Conservation (phyloP, 2,113 vertebrate genomes). For the Hiodon tergisus region DNA sequence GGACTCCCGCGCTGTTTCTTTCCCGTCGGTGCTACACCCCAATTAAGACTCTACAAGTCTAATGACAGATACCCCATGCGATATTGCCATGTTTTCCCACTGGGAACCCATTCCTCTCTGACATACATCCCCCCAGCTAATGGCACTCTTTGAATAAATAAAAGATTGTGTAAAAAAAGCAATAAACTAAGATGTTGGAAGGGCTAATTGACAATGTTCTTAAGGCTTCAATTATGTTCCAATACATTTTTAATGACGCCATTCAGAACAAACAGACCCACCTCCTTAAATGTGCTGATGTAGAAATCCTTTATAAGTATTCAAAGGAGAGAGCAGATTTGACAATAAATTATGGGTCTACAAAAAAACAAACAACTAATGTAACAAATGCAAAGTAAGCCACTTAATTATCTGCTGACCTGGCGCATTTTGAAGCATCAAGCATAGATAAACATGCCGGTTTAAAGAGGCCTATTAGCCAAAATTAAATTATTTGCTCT, state of each 20-base stretch:
- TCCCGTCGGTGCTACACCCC: no score
- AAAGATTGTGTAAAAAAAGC: constrained; percentile 20
- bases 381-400: constrained; percentile 33
- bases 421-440: constrained; percentile 6
- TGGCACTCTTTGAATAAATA: not conserved
- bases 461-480: not conserved
- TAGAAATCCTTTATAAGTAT: constrained; percentile 28
- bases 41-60: no score
- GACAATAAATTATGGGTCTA: constrained; percentile 41
- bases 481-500: not conserved
- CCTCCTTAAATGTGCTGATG: constrained; percentile 24
- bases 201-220: constrained; percentile 24
- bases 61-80: no score
- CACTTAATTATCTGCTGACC: constrained; percentile 23
- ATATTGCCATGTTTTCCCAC: no score
- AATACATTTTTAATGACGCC: constrained; percentile 50
- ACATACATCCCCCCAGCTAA: no score
- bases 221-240: constrained; percentile 26
- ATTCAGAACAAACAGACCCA: constrained; percentile 37
- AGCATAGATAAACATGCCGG: not conserved
- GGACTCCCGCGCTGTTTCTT: no score
- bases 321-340: constrained; percentile 33
- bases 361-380: constrained; percentile 31
- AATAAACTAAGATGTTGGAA: constrained; percentile 27
- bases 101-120: no score